Base-by-base conservation (phyloP, 2,888 invertebrate genomes). In the Idaea biselata region DNA sequence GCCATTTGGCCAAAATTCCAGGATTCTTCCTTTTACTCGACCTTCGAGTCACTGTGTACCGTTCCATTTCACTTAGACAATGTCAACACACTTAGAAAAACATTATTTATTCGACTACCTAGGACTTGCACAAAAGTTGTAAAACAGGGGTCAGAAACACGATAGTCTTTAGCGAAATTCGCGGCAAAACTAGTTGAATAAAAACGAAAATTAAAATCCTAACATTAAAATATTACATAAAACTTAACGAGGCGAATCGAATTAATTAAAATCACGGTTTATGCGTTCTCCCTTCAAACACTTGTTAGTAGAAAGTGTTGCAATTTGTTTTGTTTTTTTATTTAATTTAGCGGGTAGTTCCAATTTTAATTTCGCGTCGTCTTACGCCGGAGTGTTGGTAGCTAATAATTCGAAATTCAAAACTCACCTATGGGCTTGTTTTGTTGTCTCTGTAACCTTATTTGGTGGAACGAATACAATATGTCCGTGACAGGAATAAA, bases 391-490 rank as follows among this genome's bases (percentile, higher is more conserved):
- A 79, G 83, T 80, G 82, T 77, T 77, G 72, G 67, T 72, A 78
- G 80, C 76, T 84, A 88, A 87, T 88, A 89, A 86, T 86, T 44
- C 44, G 44, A 44, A 44, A 44, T 44, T 44, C 11, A 44, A 44
- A 44, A 84, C 25, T 79, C 67, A 70, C 14, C 55, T 44, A 60
- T 74, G 69, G 72, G 77, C 80, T 80, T 67, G 72, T 75, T 73
- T 78, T 82, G 83, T 84, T 87, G 88, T 86, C 77, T 5, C 44
- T 8, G 44, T 11, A 44, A 78, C 89, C 90, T 84, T 88, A 88
- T 88, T 85, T 77, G 86, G 86, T 76, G 91, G 88, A 90, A 87
- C 83, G 85, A 88, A 92, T 91, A 91, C 91, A 14, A 44, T 44
- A 77, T 72, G 70, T 72, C 81, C 90, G 90, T 90, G 89, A 84